These are phyloP conservation scores for Acrobasis suavella DNA, from an alignment of 2,888 invertebrate species.

Conservation along the genomic window DNA sequence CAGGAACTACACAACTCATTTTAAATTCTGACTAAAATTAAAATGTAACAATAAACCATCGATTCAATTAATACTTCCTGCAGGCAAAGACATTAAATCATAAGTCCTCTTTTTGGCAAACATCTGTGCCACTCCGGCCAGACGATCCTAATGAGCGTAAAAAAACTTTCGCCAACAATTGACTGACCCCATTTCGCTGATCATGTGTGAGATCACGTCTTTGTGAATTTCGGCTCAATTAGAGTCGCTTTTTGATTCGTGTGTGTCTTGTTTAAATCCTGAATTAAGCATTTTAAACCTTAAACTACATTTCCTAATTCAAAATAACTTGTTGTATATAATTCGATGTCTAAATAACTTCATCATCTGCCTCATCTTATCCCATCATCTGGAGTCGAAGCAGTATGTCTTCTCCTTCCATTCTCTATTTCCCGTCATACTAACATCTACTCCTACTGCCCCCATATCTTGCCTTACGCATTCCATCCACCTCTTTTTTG, in stretches of 20 bases:
- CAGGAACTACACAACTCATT: too few species aligned
- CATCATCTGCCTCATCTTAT: too few species aligned
- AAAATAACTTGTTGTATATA: too few species aligned
- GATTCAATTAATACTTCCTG: background rate
- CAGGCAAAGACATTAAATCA: background rate
- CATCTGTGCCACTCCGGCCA: slow-evolving; percentile 7
- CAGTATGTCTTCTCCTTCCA: too few species aligned
- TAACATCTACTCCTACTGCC: too few species aligned
- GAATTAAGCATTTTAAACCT: background rate
- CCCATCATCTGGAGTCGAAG: too few species aligned
- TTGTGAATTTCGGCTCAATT: slow-evolving; percentile 20
- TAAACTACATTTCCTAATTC: too few species aligned
- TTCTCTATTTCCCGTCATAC: too few species aligned
- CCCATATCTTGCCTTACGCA: too few species aligned
- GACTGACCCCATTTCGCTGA: slow-evolving; percentile 62
- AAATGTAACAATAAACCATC: background rate
- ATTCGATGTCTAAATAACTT: too few species aligned
- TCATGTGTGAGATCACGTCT: slow-evolving; percentile 23
- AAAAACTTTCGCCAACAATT: slow-evolving; percentile 49
- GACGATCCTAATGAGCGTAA: slow-evolving; percentile 24
- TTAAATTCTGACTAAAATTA: too few species aligned
- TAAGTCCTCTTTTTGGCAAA: slow-evolving; percentile 5
- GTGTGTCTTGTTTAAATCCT: slow-evolving; percentile 5
- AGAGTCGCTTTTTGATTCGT: background rate
- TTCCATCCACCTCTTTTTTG: too few species aligned